Base-by-base conservation (phyloP, 2,113 vertebrate genomes). In the Plectropomus leopardus region DNA sequence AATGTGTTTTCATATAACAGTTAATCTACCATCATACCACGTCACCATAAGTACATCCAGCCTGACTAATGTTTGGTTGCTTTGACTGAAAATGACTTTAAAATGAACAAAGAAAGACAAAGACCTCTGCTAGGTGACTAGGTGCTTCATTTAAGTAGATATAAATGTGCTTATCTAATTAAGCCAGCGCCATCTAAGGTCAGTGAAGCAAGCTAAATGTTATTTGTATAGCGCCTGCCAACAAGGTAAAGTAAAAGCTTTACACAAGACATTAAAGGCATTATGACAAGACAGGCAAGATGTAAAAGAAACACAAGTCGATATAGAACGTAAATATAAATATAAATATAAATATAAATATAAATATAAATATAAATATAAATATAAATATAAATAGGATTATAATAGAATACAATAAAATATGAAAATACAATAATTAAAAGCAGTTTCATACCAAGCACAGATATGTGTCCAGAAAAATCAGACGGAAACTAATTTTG, bases 91-190 rank as follows among this genome's bases (percentile, higher is more conserved):
- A 55, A 47, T 48, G 21, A 34, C 40, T 57, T 34, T 14, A 48
- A 26, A 47, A 47, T 14, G 51, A 44, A 21, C 36, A 65, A 54
- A 75, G 45, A 55, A 36, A 16, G 44, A 21, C 36, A 65, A 54
- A 75, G 45, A 55, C 50, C 23, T 70, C n/a, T 67, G 73, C 51
- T 24, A 54, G 13, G 36, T 26, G 26, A 19, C 23, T 23, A 26
- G 21, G 50, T 48, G 44, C 44, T 47, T 50, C 30, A 26, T 21
- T 47, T 14, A 32, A 34, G 28, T 34, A 26, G 19, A 45, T 45
- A 42, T 45, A 42, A 8, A 15, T 23, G 60, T 17, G 26, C 26
- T 65, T 45, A 44, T 65, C 36, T 45, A 55, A 21, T 63, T 53
- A n/a, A 28, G 36, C 24, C 23, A 28, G 30, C 2, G 32, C 23